A percentile compares a stretch with the other conserved stretches of the same genome.
These are phyloP conservation scores for Epinephelus awoara DNA, from an alignment of 2,797 vertebrate species.

Conservation along the genomic window DNA sequence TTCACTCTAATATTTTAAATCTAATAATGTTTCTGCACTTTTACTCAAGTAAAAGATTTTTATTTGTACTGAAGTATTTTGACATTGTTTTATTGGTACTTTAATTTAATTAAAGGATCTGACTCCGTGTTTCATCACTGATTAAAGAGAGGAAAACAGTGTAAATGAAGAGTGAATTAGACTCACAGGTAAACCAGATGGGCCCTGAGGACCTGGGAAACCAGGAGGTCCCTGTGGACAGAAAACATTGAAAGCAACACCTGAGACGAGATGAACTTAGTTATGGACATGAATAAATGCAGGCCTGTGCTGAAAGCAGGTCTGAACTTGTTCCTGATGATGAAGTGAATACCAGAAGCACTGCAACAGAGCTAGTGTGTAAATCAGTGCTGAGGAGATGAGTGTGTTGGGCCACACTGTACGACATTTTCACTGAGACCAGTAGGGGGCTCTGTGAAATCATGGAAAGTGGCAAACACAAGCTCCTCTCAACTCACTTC, in stretches of 20 bases:
- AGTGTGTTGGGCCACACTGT: background rate
- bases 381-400: slow-evolving; percentile 1
- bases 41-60: no score
- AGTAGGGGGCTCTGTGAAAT: slow-evolving; percentile 69
- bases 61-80: background rate
- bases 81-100: background rate
- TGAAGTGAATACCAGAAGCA: background rate
- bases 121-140: background rate
- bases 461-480: slow-evolving; percentile 27
- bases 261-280: slow-evolving; percentile 2
- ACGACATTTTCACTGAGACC: slow-evolving; percentile 29
- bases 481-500: slow-evolving; percentile 26
- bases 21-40: no score
- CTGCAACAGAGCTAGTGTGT: background rate
- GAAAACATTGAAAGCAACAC: slow-evolving; percentile 25
- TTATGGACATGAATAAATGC: background rate
- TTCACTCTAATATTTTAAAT: no score
- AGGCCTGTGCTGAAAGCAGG: slow-evolving; percentile 16
- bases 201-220: slow-evolving; percentile 79
- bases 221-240: slow-evolving; percentile 80
- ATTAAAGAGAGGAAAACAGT: background rate
- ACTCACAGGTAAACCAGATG: slow-evolving; percentile 75
- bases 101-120: background rate
- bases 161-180: slow-evolving; percentile 6
- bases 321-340: slow-evolving; percentile 13